Evolutionary conservation across 2,113 vertebrate genomes (phyloP), one percentile per base, ranked within the genome.

Genomic region (Lethenteron reissneri): DNA sequence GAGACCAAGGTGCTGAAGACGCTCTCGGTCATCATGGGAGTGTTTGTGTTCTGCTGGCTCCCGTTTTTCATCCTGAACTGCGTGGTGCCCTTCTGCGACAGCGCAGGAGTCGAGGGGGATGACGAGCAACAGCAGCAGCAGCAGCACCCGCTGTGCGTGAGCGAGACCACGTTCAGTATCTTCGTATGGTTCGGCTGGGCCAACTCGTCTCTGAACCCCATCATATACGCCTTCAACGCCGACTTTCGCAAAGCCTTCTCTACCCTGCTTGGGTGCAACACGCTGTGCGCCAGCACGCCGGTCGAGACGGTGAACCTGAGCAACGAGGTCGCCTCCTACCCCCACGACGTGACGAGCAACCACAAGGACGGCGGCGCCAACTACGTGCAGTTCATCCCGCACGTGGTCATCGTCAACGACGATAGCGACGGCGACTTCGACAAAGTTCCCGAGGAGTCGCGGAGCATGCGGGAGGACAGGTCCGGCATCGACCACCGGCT

Each of bases 301-400:
- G 89, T 91, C 72, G 86, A 90, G 78, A 88, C 88, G 0, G 85
- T 86, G 58, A 88, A 91, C 80, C 84, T 94, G 80, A 91, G 88
- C 80, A 89, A 90, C 1, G 86, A 95, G 79, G 82, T 94, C 70
- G 79, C 92, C 71, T 92, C 90, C 56, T 95, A 86, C 76, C 86
- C 89, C 78, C 88, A 87, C 76, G 88, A 91, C 76, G 41, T 41
- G 41, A 85, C 86, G 0, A 80, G 82, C 74, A 80, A 87, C 74
- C 89, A 84, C 77, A 82, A 83, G 78, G 88, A 90, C 74, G 80
- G 86, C 4, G 85, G 77, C 1, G 83, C 83, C 70, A 83, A 87
- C 64, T 89, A 84, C 68, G 78, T 86, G 75, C 87, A 87, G 78
- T 84, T 83, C 83, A 88, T 95, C 75, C 90, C 90, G 72, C 87